Base-by-base conservation (phyloP, 2,797 vertebrate species). In the Chloroceryle inda region DNA sequence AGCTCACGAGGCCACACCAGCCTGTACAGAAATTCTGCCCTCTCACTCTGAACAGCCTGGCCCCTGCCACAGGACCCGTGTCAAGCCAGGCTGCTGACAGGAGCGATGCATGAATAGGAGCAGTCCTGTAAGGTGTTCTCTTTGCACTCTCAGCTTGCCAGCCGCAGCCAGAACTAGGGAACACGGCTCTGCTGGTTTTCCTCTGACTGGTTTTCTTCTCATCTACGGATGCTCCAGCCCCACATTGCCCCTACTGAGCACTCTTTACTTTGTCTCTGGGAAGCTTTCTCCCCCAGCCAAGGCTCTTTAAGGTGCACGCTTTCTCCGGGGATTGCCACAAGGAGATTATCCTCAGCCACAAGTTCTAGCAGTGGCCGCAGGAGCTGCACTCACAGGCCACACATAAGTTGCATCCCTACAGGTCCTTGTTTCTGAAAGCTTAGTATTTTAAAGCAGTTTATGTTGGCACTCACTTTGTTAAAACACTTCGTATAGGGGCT, bases 81-180 rank as follows among this genome's bases (percentile, higher is more conserved):
- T 37, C 2, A 23, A 44, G 66, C 40, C 16, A 17, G 35, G 9
- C 19, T 1, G 3, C 58, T 18, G 1, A 7, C 12, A 13, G 44
- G 27, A 45, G n/a, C 2, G 4, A 6, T 8, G 6, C 0, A 4
- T 24, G 22, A 50, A 47, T 0, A 35, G 2, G 0, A 49, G 71
- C 69, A 29, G 49, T 56, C 27, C 87, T 23, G 31, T 1, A 7
- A 23, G 27, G 12, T 0, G 9, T 44, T 63, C 42, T 62, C 42
- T 6, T 6, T 15, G 89, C 44, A 1, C 31, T 9, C 37, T 11
- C 76, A 61, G 37, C 40, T 13, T 23, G 8, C 76, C 50, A 13
- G 81, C 11, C 3, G 3, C 35, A 17, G 52, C 27, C 58, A 35
- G 44, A 20, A 47, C 66, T 45, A 31, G 16, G 3, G 44, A 56